Percentiles rank a stretch among this genome's conserved stretches.
These are phyloP conservation scores for Oeneis ivallda DNA, from an alignment of 2,888 invertebrate genomes.

Conservation along the genomic window DNA sequence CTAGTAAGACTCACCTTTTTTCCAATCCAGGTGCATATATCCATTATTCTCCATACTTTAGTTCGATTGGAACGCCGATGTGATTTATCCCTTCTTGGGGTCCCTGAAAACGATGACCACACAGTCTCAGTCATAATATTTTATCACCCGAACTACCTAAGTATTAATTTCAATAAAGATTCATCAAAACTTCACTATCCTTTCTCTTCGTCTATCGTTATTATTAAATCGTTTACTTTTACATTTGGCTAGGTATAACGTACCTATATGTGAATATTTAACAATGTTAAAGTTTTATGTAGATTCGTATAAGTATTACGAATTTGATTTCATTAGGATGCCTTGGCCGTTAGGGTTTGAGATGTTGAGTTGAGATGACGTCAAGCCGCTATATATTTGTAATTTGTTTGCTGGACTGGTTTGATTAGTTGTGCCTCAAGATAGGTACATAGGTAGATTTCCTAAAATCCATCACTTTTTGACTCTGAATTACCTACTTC, in stretches of 20 bases:
- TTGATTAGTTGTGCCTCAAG: slow-evolving; percentile 8
- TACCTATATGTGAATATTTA: too few relatives aligned
- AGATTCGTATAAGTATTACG: too few relatives aligned
- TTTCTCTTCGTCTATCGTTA: too few relatives aligned
- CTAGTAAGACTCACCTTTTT: slow-evolving; percentile 64
- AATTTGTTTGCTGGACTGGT: slow-evolving; percentile 29
- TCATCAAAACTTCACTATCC: slow-evolving; percentile 16
- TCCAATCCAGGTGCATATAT: slow-evolving; percentile 73
- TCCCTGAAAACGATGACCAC: slow-evolving; percentile 56
- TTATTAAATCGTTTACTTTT: slow-evolving; percentile 6
- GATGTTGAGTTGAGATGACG: slow-evolving; percentile 40
- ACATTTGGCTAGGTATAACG: too few relatives aligned
- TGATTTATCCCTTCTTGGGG: slow-evolving; percentile 60
- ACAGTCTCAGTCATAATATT: slow-evolving; percentile 22
- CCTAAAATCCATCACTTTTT: background rate
- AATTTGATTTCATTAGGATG: slow-evolving; percentile 9
- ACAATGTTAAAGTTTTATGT: background rate
- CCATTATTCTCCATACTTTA: slow-evolving; percentile 64
- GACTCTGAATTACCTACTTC: background rate
- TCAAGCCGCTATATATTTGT: slow-evolving; percentile 43
- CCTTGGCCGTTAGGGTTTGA: slow-evolving; percentile 44
- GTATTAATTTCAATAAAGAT: slow-evolving; percentile 7
- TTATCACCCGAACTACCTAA: background rate
- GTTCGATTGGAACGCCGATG: slow-evolving; percentile 55
- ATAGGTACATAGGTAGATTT: too few relatives aligned